phyloP scores from a whole-genome alignment of 1,140 invertebrate genomes.

The Carcinoscorpius rotundicauda region DNA sequence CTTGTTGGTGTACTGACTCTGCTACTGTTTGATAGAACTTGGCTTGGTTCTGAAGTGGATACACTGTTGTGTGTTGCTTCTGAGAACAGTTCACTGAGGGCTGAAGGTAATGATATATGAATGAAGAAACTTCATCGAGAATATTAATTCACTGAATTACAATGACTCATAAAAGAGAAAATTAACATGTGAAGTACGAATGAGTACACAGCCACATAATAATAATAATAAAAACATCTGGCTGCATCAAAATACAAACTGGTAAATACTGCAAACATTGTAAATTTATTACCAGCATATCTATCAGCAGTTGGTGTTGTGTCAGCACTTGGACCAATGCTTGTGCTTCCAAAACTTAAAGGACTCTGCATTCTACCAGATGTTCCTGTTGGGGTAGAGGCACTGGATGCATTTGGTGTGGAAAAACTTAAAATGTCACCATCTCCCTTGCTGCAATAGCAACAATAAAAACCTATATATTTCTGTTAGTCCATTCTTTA shows the following conservation, averaged over 20 bases:
- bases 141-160: no score
- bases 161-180: no score
- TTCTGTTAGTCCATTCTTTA: no score
- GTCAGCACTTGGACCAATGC: conserved; percentile 2
- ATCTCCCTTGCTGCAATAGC: conserved; percentile 47
- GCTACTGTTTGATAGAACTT: conserved; percentile 8
- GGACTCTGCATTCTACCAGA: conserved; percentile 25
- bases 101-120: no score
- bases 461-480: neutral
- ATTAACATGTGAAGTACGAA: no score
- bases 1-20: conserved; percentile 39
- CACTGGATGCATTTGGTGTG: conserved; percentile 61
- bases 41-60: no score
- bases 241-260: no score
- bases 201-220: no score
- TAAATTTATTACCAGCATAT: conserved; percentile 1
- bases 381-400: conserved; percentile 68
- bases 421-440: conserved; percentile 64
- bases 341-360: conserved; percentile 8
- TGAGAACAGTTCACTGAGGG: no score
- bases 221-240: no score
- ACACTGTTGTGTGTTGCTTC: no score
- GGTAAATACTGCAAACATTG: neutral
- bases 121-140: no score
- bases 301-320: conserved; percentile 25